Evolutionary conservation across 1,140 invertebrate genomes (phyloP).

Genomic region (Steinernema feltiae): DNA sequence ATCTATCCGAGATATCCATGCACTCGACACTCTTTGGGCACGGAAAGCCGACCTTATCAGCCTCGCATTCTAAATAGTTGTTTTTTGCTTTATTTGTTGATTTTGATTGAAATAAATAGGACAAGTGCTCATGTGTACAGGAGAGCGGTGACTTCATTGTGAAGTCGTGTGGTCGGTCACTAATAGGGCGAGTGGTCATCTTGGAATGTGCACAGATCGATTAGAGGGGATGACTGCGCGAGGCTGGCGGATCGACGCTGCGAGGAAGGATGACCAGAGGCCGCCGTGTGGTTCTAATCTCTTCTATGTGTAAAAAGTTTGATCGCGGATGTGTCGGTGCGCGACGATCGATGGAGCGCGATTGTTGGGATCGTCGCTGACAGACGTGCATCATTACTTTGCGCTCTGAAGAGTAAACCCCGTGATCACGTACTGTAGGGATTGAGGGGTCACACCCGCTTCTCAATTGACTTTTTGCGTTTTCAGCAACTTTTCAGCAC

Average conservation of each 20-base stretch:
- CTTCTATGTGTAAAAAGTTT: not conserved
- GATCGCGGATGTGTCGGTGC: not conserved
- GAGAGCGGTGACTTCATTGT: not conserved
- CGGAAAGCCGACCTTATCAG: constrained; percentile 35
- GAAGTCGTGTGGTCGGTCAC: no score
- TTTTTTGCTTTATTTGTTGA: not conserved
- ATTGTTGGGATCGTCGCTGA: not conserved
- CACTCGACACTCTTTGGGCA: constrained; percentile 40
- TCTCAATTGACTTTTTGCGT: no score
- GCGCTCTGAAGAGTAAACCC: no score
- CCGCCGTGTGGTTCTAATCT: not conserved
- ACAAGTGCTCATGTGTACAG: not conserved
- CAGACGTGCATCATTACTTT: no score
- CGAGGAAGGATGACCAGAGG: not conserved
- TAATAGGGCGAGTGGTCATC: not conserved
- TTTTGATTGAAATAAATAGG: not conserved
- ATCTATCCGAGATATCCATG: constrained; percentile 34
- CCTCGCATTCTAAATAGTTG: not conserved
- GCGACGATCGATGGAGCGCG: not conserved
- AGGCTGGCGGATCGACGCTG: not conserved
- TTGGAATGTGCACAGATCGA: no score
- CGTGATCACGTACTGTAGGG: no score
- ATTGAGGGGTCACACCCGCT: no score
- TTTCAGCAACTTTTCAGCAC: no score
- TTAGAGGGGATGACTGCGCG: not conserved